Base-by-base conservation (phyloP, 2,888 invertebrate genomes). In the Rhamnusium bicolor region DNA sequence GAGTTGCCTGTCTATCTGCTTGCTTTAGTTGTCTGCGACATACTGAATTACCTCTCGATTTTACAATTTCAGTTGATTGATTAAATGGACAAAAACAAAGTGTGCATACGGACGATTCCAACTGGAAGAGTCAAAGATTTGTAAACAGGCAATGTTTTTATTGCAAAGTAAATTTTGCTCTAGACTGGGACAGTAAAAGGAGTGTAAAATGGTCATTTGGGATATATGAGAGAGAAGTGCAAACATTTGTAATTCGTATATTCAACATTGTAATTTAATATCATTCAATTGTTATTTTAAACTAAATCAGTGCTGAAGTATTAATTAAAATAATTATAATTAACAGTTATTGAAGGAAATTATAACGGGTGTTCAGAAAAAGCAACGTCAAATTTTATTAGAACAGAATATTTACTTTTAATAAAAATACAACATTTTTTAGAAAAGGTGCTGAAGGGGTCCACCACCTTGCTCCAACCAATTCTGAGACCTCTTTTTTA, bases 31-130 rank as follows among this genome's bases (percentile, higher is more conserved):
- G 78, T 73, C 78, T 75, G 75, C 75, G 75, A 74, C 75, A 78
- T 75, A 78, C 77, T 76, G 74, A 78, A 79, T 79, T 79, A 79
- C 78, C 73, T 72, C 72, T 74, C 74, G 74, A 78, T 75, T 74
- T 74, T 77, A 69, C 73, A 77, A 78, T 75, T 74, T 75, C 63
- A 58, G 40, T 65, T 74, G 78, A 79, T 78, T 79, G 78, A 76
- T 78, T 65, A 73, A 74, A 65, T 67, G 54, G 61, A 73, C 71
- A 71, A 75, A 71, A 70, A 72, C 72, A 72, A 73, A 68, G 68
- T 68, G 21, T 47, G 54, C 66, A 47, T 54, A 54, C 56, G 62
- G 32, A 62, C 47, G 63, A 63, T 47, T 63, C 63, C 24, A 47
- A 49, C 51, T 63, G 63, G 51, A 63, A 65, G 51, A 53, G 53